These are phyloP conservation scores for Nothura maculosa DNA, from an alignment of 2,797 vertebrate genomes.

Conservation along the genomic window DNA sequence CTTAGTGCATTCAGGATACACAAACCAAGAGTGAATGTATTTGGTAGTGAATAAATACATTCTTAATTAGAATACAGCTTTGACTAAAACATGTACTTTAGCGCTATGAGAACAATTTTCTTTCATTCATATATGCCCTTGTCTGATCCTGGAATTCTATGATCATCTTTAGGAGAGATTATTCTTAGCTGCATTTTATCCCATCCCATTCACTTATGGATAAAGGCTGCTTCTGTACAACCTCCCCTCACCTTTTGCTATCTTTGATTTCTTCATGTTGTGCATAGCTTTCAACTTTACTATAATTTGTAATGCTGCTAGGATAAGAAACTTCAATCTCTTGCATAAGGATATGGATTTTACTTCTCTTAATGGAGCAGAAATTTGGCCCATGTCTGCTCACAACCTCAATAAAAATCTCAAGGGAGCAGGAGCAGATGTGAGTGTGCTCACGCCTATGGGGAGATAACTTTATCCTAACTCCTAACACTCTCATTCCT, in stretches of 20 bases:
- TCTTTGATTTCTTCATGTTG: background rate
- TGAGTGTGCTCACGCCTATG: rapidly evolving
- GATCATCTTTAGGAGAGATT: background rate
- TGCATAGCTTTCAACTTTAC: background rate
- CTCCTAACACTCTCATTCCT: background rate
- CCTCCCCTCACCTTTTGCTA: background rate
- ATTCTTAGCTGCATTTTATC: background rate
- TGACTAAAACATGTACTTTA: background rate
- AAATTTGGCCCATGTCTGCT: background rate
- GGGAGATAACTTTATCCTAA: background rate
- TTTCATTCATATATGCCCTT: background rate
- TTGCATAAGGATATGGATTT: background rate
- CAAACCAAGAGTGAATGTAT: background rate
- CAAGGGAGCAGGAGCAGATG: rapidly evolving
- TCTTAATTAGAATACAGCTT: background rate
- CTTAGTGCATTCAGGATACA: background rate
- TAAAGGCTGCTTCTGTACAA: background rate
- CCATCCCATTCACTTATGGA: background rate
- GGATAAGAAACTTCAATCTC: background rate
- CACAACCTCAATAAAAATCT: background rate
- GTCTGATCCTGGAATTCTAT: background rate
- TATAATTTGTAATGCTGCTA: background rate
- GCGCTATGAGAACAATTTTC: background rate
- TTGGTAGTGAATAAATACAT: background rate
- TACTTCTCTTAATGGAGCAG: background rate